phyloP scores from a whole-genome alignment of 35 echinoderm and acorn worm genomes.

The Hemicentrotus pulcherrimus region DNA sequence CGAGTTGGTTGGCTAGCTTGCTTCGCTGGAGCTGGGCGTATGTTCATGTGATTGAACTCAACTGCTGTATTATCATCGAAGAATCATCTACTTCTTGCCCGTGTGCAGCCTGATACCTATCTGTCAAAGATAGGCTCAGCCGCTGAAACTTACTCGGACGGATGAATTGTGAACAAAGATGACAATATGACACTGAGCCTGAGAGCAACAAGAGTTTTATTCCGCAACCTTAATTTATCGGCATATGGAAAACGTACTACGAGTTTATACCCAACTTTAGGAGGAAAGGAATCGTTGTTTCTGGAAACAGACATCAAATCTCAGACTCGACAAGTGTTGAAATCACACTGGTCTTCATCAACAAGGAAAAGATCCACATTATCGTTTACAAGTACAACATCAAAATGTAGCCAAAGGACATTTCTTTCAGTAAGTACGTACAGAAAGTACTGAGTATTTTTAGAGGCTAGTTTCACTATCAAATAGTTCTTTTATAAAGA shows the following conservation, averaged over 20 bases:
- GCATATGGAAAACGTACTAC: neutral
- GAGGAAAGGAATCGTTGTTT: neutral
- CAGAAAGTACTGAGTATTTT: no score
- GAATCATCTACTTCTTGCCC: neutral
- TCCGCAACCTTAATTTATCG: neutral
- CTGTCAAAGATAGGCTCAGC: neutral
- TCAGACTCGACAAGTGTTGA: neutral
- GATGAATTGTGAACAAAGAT: neutral
- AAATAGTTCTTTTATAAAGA: no score
- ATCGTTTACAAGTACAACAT: no score
- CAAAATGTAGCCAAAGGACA: no score
- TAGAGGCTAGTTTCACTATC: no score
- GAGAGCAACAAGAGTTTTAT: neutral
- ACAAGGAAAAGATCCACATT: neutral
- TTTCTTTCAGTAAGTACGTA: no score
- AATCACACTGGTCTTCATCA: neutral
- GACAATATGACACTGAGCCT: neutral
- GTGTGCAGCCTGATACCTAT: neutral
- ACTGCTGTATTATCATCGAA: neutral
- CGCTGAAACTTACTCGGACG: neutral
- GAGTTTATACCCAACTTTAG: neutral
- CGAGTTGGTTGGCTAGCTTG: neutral
- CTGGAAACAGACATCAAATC: neutral
- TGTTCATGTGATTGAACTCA: neutral
- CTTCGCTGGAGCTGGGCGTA: neutral